Base-by-base conservation (phyloP, 1,140 invertebrate species). In the Thereuonema tuberculata region DNA sequence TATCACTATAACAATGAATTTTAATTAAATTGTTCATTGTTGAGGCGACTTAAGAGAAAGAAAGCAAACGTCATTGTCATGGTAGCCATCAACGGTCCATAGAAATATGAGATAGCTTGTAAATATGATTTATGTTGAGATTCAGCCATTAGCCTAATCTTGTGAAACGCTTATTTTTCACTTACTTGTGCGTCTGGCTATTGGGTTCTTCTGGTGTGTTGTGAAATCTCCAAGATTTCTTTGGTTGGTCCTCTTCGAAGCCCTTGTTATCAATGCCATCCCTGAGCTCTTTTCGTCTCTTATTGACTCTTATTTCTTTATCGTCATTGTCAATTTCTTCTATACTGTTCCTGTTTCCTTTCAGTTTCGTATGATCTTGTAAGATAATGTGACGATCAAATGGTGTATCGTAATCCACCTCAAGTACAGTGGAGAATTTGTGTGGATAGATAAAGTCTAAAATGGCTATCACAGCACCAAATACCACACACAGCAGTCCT, bases 381-480 rank as follows among this genome's bases (percentile, higher is more conserved):
- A 93, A 87, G 23, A 93, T 90, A 21, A 92, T 87, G 70, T 93
- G 89, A 29, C 89, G 76, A 70, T 93, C 89, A 64, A 93, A 93
- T 0, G 91, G 91, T 1, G 91, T 94, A 68, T 91, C 90, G 69
- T 93, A 93, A 72, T 95, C 89, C 17, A 95, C 88, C 70, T 95
- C 91, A 46, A 95, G 72, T 56, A 93, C 86, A 0, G 90, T 93
- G 15, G 89, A 91, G 75, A 94, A 95, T 65, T 84, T 84, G 72
- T 93, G 87, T 9, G 91, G 91, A 74, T 85, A 93, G 27, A 91
- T 80, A 66, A 89, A 76, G 70, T 94, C 90, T 24, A 93, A 78
- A 0, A 82, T 79, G 1, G 87, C 84, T 60, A 93, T 88, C 23
- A 88, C 71, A 1, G 86, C 70, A 1, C 90, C 90, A 1, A 81